Percentiles rank a stretch among this genome's conserved stretches.
Conservation (phyloP, 2,113 vertebrate genomes). For the Tragulus kanchil region DNA sequence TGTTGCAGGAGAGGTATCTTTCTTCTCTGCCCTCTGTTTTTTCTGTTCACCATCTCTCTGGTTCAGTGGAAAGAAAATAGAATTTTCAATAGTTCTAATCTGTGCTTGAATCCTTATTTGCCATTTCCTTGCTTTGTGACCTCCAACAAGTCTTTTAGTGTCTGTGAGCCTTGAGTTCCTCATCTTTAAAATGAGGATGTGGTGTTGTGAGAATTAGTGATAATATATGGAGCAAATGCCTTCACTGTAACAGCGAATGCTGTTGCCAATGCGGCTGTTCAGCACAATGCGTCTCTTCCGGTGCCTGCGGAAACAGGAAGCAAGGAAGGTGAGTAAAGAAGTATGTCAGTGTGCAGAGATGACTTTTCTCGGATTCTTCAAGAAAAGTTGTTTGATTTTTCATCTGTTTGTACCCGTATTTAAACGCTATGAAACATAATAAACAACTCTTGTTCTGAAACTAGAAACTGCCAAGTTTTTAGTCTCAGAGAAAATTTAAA, state of each 20-base stretch:
- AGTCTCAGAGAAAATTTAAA: constrained; percentile 56
- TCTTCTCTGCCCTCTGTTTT: constrained; percentile 34
- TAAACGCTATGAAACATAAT: constrained; percentile 44
- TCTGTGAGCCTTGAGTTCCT: constrained; percentile 39
- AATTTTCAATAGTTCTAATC: constrained; percentile 49
- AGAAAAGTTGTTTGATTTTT: constrained; percentile 54
- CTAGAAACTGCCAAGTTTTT: constrained; percentile 59
- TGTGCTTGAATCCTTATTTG: constrained; percentile 45
- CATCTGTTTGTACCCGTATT: constrained; percentile 24
- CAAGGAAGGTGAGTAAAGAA: constrained; percentile 94
- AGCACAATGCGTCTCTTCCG: constrained; percentile 95
- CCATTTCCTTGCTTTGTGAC: constrained; percentile 33
- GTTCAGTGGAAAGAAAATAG: constrained; percentile 46
- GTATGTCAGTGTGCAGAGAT: not conserved
- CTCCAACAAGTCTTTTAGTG: constrained; percentile 33
- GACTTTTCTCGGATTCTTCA: constrained; percentile 31
- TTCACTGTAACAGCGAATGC: constrained; percentile 97
- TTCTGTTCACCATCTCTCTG: constrained; percentile 35
- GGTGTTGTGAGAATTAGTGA: constrained; percentile 42
- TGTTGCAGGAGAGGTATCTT: not conserved
- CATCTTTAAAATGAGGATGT: constrained; percentile 55
- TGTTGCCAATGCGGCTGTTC: constrained; percentile 94
- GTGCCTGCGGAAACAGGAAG: constrained; percentile 96
- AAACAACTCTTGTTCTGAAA: constrained; percentile 4
- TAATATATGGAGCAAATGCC: constrained; percentile 81